Base-by-base conservation (phyloP, 2,113 vertebrate species). In the Oreotrochilus melanogaster region DNA sequence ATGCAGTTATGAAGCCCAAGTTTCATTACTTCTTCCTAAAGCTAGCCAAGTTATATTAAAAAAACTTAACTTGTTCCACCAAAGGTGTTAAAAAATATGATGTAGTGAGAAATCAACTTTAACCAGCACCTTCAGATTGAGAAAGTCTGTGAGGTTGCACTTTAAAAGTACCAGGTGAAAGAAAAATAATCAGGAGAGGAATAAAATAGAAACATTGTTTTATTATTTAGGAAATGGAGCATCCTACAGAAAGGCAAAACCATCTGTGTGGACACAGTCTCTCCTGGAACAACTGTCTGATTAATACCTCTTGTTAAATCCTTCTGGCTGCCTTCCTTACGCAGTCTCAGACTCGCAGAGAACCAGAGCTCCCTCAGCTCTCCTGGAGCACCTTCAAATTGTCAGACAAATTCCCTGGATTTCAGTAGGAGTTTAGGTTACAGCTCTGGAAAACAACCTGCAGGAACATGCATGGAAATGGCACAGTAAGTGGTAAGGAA, bases 1-100 rank as follows among this genome's bases (percentile, higher is more conserved):
- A 62, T 24, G 17, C 14, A 6, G 1, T 67, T 60, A 24, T 0
- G 0, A 78, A 78, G n/a, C 39, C 51, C 6, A 9, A 31, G 21
- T 72, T 84, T 71, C 25, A 43, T 56, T n/a, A 17, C 24, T 45
- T 70, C 31, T 73, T 78, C 58, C 51, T 61, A 76, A 45, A 69
- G 31, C 25, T 18, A 70, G 22, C 14, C 57, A 73, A 57, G 42
- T 42, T 33, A 35, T 6, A 39, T 23, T n/a, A 51, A 80, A 61
- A 92, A 19, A 14, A 35, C 27, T 64, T 35, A 8, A 33, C 48
- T 83, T 88, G 9, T 70, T 70, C 45, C 12, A 19, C 8, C 9
- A 18, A 35, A 89, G 30, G 58, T 12, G 2, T 17, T 71, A 62
- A 58, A 31, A 80, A 86, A 42, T 14, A 39, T 0, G 2, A 30